Evolutionary conservation across 2,113 vertebrate species (phyloP).

Genomic region (Fregetta grallaria): DNA sequence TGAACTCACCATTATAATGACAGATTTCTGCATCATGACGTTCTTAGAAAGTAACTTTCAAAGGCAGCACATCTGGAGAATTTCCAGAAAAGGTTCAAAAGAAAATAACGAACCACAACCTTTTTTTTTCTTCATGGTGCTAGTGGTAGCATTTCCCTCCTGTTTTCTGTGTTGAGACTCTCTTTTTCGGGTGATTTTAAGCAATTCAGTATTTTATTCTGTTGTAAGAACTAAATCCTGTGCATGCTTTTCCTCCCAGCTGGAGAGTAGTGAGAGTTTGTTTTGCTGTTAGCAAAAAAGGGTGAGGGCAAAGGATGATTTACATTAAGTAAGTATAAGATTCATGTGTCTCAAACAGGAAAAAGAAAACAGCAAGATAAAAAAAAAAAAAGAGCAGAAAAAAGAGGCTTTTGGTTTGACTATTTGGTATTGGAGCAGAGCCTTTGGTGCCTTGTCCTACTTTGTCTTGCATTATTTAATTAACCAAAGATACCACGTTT

Average conservation of each 20-base stretch:
- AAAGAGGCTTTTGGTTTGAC: background rate
- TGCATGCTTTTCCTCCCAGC: accelerated
- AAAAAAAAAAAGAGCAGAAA: background rate
- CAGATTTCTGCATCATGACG: background rate
- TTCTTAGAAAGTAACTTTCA: background rate
- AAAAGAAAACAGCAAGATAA: background rate
- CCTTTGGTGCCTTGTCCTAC: background rate
- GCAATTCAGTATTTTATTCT: background rate
- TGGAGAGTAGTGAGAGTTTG: background rate
- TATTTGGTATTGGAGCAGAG: background rate
- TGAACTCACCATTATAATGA: background rate
- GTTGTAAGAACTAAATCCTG: background rate
- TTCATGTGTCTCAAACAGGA: background rate
- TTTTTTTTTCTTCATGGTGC: background rate
- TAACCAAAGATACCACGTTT: background rate
- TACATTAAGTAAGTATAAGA: background rate
- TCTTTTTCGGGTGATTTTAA: background rate
- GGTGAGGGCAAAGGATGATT: background rate
- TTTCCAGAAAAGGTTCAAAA: background rate
- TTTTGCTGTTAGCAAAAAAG: background rate
- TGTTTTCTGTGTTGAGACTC: background rate
- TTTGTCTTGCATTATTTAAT: background rate
- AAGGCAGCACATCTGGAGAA: background rate
- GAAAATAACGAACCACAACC: background rate
- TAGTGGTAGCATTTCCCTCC: background rate